phyloP scores from a whole-genome alignment of 30 jellyfish, hydroid and myxozoan genomes.

The Rhopilema esculentum region DNA sequence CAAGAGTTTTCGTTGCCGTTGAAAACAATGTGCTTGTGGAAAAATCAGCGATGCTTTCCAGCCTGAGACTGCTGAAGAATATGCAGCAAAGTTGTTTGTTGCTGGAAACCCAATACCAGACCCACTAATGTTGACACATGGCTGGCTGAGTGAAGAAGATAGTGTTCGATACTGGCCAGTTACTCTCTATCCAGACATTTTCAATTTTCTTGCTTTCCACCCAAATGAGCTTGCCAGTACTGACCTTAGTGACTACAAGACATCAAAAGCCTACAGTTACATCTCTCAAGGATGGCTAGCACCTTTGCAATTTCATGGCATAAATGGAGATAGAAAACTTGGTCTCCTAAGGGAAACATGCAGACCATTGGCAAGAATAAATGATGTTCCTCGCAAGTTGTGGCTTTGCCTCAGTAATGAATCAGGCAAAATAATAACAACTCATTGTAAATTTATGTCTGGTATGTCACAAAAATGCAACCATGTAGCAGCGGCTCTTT shows the following conservation, averaged over 20 bases:
- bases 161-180: conserved; percentile 18
- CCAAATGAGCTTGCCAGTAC: conserved; percentile 67
- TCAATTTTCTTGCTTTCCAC: conserved; percentile 22
- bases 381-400: conserved; percentile 51
- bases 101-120: background rate
- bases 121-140: background rate
- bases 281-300: conserved; percentile 59
- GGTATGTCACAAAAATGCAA: conserved; percentile 75
- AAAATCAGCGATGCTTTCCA: background rate
- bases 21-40: conserved; percentile 13
- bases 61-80: background rate
- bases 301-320: conserved; percentile 37
- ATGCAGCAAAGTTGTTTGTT: background rate
- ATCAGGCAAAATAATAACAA: conserved; percentile 26
- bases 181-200: conserved; percentile 44
- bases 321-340: background rate
- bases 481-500: conserved; percentile 78
- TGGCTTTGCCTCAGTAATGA: conserved; percentile 42
- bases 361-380: conserved; percentile 40
- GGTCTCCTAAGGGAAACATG: conserved; percentile 48
- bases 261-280: conserved; percentile 67
- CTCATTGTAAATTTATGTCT: conserved; percentile 79
- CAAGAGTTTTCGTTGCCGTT: conserved; percentile 17
- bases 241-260: conserved; percentile 47
- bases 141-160: conserved; percentile 11